These are phyloP conservation scores for Perithous albicinctus DNA, from an alignment of 2,888 invertebrate species.

Conservation along the genomic window DNA sequence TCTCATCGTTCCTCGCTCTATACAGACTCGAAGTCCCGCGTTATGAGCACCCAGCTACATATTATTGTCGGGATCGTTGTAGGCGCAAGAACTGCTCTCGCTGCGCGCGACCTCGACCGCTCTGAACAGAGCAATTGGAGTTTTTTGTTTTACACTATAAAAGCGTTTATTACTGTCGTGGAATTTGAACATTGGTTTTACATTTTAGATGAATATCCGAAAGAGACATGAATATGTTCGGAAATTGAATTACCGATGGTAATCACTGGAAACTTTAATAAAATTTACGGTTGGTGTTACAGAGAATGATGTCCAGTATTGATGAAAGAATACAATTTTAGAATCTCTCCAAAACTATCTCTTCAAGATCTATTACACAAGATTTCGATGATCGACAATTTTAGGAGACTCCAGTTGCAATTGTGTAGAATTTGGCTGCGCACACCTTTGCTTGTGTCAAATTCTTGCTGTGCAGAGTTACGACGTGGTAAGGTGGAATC, in stretches of 20 bases:
- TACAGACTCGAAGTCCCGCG: constrained; percentile 4
- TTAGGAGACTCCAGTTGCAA: too few relatives aligned
- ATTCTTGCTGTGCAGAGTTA: too few relatives aligned
- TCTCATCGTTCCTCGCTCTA: constrained; percentile 9
- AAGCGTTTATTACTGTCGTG: neutral
- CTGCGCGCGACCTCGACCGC: neutral
- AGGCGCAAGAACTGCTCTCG: constrained; percentile 21
- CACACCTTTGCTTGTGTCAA: too few relatives aligned
- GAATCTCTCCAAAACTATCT: too few relatives aligned
- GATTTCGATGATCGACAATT: too few relatives aligned
- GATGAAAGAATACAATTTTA: too few relatives aligned
- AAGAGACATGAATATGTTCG: neutral
- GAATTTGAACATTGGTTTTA: neutral
- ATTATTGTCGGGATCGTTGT: constrained; percentile 40
- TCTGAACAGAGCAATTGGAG: neutral
- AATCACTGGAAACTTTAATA: neutral
- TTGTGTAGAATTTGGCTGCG: too few relatives aligned
- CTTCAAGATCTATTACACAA: too few relatives aligned
- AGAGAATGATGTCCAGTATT: neutral
- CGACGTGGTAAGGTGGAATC: too few relatives aligned
- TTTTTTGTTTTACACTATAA: constrained; percentile 2
- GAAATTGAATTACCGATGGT: neutral
- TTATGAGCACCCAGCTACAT: constrained; percentile 49
- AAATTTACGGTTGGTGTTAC: neutral
- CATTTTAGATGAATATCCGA: neutral